A percentile compares a stretch with the other conserved stretches of the same genome.
Conservation (phyloP, 2,888 invertebrate genomes). For the Eupithecia subfuscata region DNA sequence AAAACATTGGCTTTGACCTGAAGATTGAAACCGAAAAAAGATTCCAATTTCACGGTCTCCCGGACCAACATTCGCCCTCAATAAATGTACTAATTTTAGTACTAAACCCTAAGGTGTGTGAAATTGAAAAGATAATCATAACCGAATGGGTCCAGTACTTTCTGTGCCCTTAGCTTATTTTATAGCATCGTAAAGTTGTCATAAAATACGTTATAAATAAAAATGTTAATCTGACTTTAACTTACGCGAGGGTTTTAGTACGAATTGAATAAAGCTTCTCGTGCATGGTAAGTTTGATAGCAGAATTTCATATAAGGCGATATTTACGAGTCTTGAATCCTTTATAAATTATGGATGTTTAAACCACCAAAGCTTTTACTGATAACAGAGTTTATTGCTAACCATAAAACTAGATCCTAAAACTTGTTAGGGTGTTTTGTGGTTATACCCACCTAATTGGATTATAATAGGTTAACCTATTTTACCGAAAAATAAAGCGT, state of each 20-base stretch:
- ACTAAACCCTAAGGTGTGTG: slow-evolving; percentile 10
- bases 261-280: not conserved
- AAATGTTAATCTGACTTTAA: slow-evolving; percentile 6
- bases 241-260: slow-evolving; percentile 1
- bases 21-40: slow-evolving; percentile 34
- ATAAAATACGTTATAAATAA: slow-evolving; percentile 8
- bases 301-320: not conserved
- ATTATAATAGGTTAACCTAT: not conserved
- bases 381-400: slow-evolving; percentile 3
- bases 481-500: not conserved
- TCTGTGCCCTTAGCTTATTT: not conserved
- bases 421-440: not conserved
- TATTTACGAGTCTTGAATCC: not conserved
- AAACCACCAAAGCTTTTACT: not conserved
- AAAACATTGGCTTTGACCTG: slow-evolving; percentile 4
- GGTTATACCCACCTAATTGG: not conserved
- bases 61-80: slow-evolving; percentile 18
- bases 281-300: slow-evolving; percentile 4
- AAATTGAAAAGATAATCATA: slow-evolving; percentile 27
- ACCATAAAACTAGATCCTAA: slow-evolving; percentile 9
- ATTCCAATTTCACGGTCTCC: slow-evolving; percentile 46
- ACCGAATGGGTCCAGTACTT: slow-evolving; percentile 1
- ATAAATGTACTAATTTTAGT: slow-evolving; percentile 28
- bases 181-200: slow-evolving; percentile 5
- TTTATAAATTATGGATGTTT: slow-evolving; percentile 3